Evolutionary conservation across 2,888 invertebrate genomes (phyloP), one percentile per base, ranked within the genome.

Genomic region (Poecilobothrus nobilitatus): DNA sequence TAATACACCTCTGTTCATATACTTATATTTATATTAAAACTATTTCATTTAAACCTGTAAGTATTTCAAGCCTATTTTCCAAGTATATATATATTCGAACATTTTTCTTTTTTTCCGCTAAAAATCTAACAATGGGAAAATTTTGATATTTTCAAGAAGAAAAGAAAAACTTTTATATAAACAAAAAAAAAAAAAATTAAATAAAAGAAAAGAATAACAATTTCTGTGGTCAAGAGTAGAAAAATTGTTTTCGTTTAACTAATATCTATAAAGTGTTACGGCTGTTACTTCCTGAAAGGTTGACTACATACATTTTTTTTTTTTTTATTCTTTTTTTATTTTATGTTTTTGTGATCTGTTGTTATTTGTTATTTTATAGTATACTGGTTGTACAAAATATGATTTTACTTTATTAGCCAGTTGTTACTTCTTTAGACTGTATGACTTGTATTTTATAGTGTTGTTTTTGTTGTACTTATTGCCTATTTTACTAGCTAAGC

Each of bases 121-220:
- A 53, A 53, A 53, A 53, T 53, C 53, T 53, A 53, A 53, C 53
- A 53, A 53, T 53, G 53, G 53, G 53, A 53, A 53, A 53, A 12
- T 53, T 53, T 53, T 15, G 18, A 53, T 1, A 53, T 53, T 53
- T 18, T 53, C 6, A 37, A 37, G 12, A 37, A 1, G 10, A 37
- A 37, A 27, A 27, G 27, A 27, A 27, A n/a, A n/a, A n/a, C n/a
- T n/a, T n/a, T n/a, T n/a, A n/a, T n/a, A n/a, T n/a, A n/a, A n/a
- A n/a, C n/a, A n/a, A n/a, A n/a, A n/a, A n/a, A n/a, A n/a, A n/a
- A n/a, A n/a, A n/a, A n/a, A n/a, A n/a, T n/a, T n/a, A n/a, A n/a
- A n/a, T n/a, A n/a, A n/a, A 27, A 2, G 5, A 41, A 53, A 53
- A 53, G 53, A 53, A 15, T 18, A 53, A 53, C 1, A 53, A 53